phyloP scores from a whole-genome alignment of 2,113 vertebrate genomes.

The Hippoglossus stenolepis region DNA sequence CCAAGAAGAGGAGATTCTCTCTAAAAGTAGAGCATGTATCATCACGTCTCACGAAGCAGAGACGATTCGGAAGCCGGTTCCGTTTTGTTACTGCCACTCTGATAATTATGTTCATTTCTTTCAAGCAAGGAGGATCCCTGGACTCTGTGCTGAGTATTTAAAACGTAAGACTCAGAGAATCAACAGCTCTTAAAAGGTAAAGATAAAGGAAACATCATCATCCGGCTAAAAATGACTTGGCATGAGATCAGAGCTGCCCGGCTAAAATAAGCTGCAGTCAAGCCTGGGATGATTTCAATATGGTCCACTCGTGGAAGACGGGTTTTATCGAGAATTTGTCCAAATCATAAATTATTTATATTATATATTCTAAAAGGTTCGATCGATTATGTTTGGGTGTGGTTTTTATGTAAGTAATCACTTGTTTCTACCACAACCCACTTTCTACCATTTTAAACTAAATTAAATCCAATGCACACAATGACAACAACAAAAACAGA shows the following conservation, averaged over 20 bases:
- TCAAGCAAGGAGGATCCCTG: background rate
- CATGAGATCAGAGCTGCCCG: conserved; percentile 43
- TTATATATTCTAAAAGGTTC: background rate
- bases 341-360: no score
- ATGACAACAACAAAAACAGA: background rate
- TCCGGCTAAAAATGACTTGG: conserved; percentile 41
- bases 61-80: background rate
- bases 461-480: background rate
- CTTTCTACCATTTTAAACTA: background rate
- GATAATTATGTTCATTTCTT: background rate
- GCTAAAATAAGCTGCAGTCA: conserved; percentile 38
- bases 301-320: conserved; percentile 34
- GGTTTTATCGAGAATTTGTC: no score
- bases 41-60: conserved; percentile 2
- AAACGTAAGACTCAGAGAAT: conserved; percentile 23
- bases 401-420: background rate
- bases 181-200: conserved; percentile 32
- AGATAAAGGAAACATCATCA: conserved; percentile 44
- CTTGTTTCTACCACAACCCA: background rate
- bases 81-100: background rate
- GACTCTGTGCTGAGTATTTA: conserved; percentile 12
- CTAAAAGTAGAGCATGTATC: background rate
- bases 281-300: conserved; percentile 39
- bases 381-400: background rate
- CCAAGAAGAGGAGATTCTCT: conserved; percentile 1